Evolutionary conservation across 1,140 invertebrate species (phyloP).

Genomic region (Euura lappo): DNA sequence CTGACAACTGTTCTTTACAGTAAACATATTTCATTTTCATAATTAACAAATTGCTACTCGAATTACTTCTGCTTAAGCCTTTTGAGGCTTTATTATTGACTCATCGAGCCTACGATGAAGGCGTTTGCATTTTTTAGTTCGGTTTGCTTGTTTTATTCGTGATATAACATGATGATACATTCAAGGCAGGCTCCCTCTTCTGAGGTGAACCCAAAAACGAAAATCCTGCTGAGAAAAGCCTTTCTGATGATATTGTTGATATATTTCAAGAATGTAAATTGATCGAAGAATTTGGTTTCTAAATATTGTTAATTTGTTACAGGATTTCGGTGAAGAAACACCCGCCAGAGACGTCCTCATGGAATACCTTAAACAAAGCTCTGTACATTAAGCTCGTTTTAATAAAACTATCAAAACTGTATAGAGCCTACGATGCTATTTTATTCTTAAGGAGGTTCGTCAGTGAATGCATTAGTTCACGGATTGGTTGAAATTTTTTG

Average conservation of each 20-base stretch:
- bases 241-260: slow-evolving; percentile 47
- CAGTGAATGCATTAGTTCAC: no score
- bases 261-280: not conserved
- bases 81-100: not conserved
- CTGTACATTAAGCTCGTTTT: slow-evolving; percentile 54
- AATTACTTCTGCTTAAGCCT: no score
- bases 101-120: not conserved
- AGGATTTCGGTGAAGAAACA: slow-evolving; percentile 96
- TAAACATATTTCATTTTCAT: slow-evolving; percentile 17
- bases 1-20: not conserved
- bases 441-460: no score
- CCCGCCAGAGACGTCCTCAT: slow-evolving; percentile 91
- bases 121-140: not conserved
- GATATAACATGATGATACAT: slow-evolving; percentile 50
- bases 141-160: not conserved
- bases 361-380: slow-evolving; percentile 82
- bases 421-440: not conserved
- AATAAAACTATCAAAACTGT: slow-evolving; percentile 42
- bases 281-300: not conserved
- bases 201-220: slow-evolving; percentile 56
- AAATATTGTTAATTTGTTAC: slow-evolving; percentile 32
- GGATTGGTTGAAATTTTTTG: no score
- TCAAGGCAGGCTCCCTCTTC: slow-evolving; percentile 56
- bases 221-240: slow-evolving; percentile 31
- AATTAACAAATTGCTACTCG: not conserved